Conservation (phyloP, 2,797 vertebrate genomes). For the Gallirallus australis region DNA sequence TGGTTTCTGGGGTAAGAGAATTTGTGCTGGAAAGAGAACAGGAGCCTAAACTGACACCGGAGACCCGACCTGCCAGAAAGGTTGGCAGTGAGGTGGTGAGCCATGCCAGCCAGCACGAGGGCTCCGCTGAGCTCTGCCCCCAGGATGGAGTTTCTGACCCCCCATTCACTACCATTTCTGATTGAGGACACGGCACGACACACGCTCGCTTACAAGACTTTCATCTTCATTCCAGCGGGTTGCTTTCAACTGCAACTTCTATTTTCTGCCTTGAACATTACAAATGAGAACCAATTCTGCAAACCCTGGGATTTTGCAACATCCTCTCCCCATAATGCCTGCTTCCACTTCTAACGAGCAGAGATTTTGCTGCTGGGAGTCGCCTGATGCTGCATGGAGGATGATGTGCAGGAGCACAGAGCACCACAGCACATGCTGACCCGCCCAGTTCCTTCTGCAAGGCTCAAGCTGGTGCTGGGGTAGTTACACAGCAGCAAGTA, state of each 20-base stretch:
- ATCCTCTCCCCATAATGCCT: not conserved
- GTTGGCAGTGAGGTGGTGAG: not conserved
- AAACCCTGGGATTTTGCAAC: not conserved
- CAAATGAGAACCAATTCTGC: not conserved
- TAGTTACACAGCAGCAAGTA: fast-evolving
- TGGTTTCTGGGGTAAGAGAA: not conserved
- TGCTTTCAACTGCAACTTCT: not conserved
- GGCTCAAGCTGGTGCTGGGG: too few species aligned
- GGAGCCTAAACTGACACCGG: not conserved
- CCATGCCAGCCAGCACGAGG: not conserved
- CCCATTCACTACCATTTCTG: fast-evolving
- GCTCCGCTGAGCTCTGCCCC: not conserved
- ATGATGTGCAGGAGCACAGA: fast-evolving
- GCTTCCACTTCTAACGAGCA: too few species aligned
- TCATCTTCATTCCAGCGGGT: not conserved
- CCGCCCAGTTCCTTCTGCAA: not conserved
- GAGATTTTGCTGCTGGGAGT: not conserved
- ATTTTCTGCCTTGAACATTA: not conserved
- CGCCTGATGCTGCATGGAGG: fast-evolving
- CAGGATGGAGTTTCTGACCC: too few species aligned
- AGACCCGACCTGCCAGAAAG: too few species aligned
- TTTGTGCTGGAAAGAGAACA: not conserved
- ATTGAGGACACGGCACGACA: fast-evolving
- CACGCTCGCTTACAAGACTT: not conserved
- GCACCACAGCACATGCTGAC: too few species aligned